These are phyloP conservation scores for Eucriotettix oculatus DNA, from an alignment of 2,888 invertebrate species.

Conservation along the genomic window DNA sequence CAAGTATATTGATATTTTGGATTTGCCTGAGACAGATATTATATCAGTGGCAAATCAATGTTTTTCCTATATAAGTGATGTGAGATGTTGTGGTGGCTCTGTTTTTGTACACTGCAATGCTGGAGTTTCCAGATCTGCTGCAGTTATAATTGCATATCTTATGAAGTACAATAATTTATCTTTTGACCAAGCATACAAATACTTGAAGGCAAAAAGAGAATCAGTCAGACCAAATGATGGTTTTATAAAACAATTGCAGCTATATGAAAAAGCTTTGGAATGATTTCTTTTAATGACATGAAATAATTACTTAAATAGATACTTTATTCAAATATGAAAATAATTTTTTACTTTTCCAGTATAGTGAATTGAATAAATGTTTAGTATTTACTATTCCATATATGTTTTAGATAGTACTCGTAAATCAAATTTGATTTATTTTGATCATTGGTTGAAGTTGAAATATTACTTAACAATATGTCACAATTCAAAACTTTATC, in stretches of 20 bases:
- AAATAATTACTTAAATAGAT: too few species aligned
- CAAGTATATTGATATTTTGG: constrained; percentile 49
- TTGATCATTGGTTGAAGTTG: too few species aligned
- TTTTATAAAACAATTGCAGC: constrained; percentile 48
- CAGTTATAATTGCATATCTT: constrained; percentile 64
- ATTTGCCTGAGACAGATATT: constrained; percentile 54
- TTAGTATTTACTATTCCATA: too few species aligned
- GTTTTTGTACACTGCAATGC: constrained; percentile 84
- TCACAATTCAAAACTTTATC: too few species aligned
- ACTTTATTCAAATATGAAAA: too few species aligned
- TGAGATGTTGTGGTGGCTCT: constrained; percentile 30
- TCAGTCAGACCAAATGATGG: constrained; percentile 67
- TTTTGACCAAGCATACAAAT: constrained; percentile 45
- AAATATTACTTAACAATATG: too few species aligned
- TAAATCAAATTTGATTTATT: too few species aligned
- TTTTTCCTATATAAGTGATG: constrained; percentile 44
- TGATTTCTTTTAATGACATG: too few species aligned
- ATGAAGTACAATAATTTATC: constrained; percentile 41
- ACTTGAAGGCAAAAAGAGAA: constrained; percentile 48
- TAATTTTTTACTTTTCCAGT: too few species aligned
- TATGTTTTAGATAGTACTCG: too few species aligned
- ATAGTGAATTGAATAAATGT: too few species aligned
- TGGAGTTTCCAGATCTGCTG: constrained; percentile 71
- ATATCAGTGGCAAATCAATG: constrained; percentile 32
- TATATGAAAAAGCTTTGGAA: neutral